Evolutionary conservation across 2,888 invertebrate species (phyloP).

Genomic region (Microctonus hyperodae): DNA sequence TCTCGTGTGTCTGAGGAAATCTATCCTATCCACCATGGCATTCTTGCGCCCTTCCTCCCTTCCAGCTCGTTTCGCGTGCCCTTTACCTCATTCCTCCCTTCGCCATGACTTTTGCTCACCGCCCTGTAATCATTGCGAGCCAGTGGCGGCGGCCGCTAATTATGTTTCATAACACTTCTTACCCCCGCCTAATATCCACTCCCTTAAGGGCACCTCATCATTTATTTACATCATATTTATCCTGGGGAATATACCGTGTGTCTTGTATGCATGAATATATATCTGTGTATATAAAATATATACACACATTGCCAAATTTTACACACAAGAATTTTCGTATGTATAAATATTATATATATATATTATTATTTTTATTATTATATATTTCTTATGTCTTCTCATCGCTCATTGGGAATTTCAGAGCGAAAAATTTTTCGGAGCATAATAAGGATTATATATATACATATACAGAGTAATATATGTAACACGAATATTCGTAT

Average conservation of each 20-base stretch:
- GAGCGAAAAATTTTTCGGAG: background rate
- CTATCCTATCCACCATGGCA: constrained; percentile 50
- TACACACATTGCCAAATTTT: background rate
- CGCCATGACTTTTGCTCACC: constrained; percentile 57
- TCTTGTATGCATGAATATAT: background rate
- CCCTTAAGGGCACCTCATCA: constrained; percentile 62
- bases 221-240: constrained; percentile 63
- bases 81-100: constrained; percentile 28
- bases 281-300: background rate
- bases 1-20: constrained; percentile 51
- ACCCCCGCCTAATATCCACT: constrained; percentile 60
- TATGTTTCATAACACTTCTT: constrained; percentile 64
- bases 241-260: constrained; percentile 49
- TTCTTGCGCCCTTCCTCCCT: constrained; percentile 28
- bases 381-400: constrained; percentile 6
- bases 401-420: background rate
- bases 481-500: too few relatives aligned
- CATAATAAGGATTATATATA: too few relatives aligned
- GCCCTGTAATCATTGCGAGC: constrained; percentile 64
- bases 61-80: constrained; percentile 19
- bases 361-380: too few relatives aligned
- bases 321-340: background rate
- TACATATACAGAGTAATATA: background rate
- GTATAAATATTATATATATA: too few relatives aligned
- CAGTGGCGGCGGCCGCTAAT: constrained; percentile 63